Base-by-base conservation (phyloP, 2,888 invertebrate species). In the Hirtodrosophila duncani region DNA sequence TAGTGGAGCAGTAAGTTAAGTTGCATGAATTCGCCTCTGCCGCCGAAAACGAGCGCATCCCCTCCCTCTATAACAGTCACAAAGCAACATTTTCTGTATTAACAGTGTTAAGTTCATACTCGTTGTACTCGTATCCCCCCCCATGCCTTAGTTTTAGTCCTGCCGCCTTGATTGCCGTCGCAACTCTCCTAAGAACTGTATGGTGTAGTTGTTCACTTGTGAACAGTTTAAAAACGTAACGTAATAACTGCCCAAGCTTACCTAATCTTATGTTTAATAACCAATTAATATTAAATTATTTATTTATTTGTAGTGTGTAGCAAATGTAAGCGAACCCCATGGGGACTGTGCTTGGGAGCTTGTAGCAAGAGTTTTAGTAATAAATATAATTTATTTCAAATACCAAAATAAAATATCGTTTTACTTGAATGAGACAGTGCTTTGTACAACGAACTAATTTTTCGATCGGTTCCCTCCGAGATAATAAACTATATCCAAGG, bases 1-100 rank as follows among this genome's bases (percentile, higher is more conserved):
- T 84, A 63, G 61, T 75, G 52, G 70, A 72, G 30, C 57, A 57
- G 16, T 82, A 80, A 56, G 23, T 38, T 52, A 61, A 65, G 46
- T 57, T 48, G 69, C 71, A 71, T 77, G 78, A 57, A 30, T 56
- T 18, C 30, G 17, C 18, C 30, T 20, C 24, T 26, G 11, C 24
- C 11, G 3, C 27, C 21, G 30, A 23, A 7, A 18, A 9, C 29
- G 3, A 8, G 1, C 9, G 3, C 16, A 8, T 6, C 16, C 36
- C 11, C 14, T 5, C 21, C 18, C n/a, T 42, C 30, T 31, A 41
- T 70, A 70, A 74, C 60, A 31, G 9, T 37, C 37, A 26, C 37
- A 23, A 13, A 13, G 5, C 6, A 26, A 7, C 9, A 26, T 17
- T 6, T 37, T 41, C 45, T 33, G 66, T 57, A 67, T 67, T 67